Evolutionary conservation across 2,888 invertebrate species (phyloP).

Genomic region (Eupithecia vulgata): DNA sequence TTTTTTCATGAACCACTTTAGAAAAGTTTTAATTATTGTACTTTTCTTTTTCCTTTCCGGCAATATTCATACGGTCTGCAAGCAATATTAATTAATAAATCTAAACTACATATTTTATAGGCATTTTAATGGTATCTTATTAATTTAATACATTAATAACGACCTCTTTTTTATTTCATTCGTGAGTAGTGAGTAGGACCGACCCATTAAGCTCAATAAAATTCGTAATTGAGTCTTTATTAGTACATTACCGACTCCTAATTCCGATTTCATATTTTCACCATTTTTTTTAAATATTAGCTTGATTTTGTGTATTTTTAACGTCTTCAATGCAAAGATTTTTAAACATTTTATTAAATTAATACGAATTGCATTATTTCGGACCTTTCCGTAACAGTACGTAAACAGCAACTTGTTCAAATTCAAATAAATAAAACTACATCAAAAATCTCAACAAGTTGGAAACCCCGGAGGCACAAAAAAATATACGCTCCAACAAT

Average conservation of each 20-base stretch:
- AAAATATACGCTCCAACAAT: conserved; percentile 59
- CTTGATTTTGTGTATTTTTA: too few species aligned
- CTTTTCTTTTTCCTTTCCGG: conserved; percentile 21
- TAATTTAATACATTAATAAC: not conserved
- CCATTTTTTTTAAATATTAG: too few species aligned
- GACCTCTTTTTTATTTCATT: not conserved
- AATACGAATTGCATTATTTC: too few species aligned
- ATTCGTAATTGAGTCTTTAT: not conserved
- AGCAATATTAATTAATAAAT: conserved; percentile 11
- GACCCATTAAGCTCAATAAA: not conserved
- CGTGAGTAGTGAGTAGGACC: not conserved
- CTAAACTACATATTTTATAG: not conserved
- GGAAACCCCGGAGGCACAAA: conserved; percentile 40
- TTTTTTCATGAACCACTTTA: conserved; percentile 23
- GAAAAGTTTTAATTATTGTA: conserved; percentile 29
- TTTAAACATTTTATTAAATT: too few species aligned
- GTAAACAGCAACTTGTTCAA: not conserved
- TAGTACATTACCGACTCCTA: not conserved
- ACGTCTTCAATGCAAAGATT: too few species aligned
- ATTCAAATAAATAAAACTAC: not conserved
- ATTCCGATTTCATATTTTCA: too few species aligned
- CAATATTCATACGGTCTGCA: conserved; percentile 13
- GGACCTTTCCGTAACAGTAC: not conserved
- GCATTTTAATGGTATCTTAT: not conserved
- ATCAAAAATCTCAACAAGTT: conserved; percentile 1